Evolutionary conservation across 2,113 vertebrate species (phyloP), one percentile per base, ranked within the genome.

Genomic region (Siniperca chuatsi): DNA sequence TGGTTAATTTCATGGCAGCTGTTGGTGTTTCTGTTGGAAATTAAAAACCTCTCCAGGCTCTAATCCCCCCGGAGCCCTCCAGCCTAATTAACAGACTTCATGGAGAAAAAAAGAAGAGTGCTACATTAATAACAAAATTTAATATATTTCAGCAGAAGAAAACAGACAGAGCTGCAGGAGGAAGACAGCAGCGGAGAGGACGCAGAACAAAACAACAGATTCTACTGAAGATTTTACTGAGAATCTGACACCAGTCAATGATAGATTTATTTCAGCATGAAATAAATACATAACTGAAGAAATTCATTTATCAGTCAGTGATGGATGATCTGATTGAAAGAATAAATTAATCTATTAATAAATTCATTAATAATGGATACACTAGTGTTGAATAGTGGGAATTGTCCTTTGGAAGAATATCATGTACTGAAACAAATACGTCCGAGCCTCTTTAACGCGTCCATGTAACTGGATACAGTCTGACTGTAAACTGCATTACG

Each of bases 61-160:
- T 93, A 92, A 93, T 90, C 89, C 90, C 78, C 62, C 54, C 44
- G 29, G 88, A 84, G 84, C 64, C 80, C 71, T 42, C 52, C 35
- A 33, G 74, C 54, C 90, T 90, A 84, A 93, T 93, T 91, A 93
- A 90, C 77, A 70, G 87, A 79, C 85, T 85, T 79, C 60, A 81
- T 8, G 33, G 15, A 61, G 66, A 68, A 81, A 75, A 57, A 70
- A 77, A 21, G 72, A 69, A 16, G 60, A 83, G 82, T 2, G 88
- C 72, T 84, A 93, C 92, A 93, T 88, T 92, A 87, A 91, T 90
- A 92, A 92, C 84, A 77, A 85, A 81, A 87, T 77, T 12, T 87
- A 81, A 88, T 87, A 60, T 76, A 82, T 82, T 84, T 84, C 79
- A 35, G 66, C 25, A 61, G 75, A 35, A 75, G 72, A 66, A 67